Percentiles rank a stretch among this genome's conserved stretches.
Evolutionary conservation across 2,113 vertebrate species (phyloP).

Genomic region (Addax nasomaculatus): DNA sequence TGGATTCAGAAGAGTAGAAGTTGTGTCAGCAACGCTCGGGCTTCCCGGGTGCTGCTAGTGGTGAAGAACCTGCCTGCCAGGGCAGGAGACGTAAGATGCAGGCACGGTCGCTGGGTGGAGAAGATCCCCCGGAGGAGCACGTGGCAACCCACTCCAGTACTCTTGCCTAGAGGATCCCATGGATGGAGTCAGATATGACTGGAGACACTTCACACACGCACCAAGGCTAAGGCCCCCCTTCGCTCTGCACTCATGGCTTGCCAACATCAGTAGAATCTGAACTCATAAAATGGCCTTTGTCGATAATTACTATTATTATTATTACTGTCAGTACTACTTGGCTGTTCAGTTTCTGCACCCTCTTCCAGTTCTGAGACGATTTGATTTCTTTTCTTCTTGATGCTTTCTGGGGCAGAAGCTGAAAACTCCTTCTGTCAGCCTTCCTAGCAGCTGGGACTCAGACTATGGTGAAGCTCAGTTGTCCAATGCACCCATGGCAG

Average conservation of each 20-base stretch:
- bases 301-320: background rate
- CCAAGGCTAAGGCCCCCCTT: background rate
- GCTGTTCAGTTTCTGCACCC: background rate
- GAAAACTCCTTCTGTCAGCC: background rate
- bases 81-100: background rate
- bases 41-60: background rate
- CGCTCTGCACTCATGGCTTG: rapidly evolving
- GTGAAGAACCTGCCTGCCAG: background rate
- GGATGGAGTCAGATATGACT: background rate
- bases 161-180: background rate
- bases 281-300: background rate
- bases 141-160: background rate
- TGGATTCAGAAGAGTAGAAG: background rate
- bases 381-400: background rate
- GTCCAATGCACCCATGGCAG: rapidly evolving
- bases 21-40: background rate
- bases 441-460: background rate
- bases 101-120: background rate
- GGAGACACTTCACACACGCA: background rate
- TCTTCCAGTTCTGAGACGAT: background rate
- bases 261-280: background rate
- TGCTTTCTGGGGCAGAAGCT: background rate
- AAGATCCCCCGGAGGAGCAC: background rate
- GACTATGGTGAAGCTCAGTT: background rate
- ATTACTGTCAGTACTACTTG: background rate